Conservation (phyloP, 92 coral and sea anemone genomes). For the Bergia sp. region DNA sequence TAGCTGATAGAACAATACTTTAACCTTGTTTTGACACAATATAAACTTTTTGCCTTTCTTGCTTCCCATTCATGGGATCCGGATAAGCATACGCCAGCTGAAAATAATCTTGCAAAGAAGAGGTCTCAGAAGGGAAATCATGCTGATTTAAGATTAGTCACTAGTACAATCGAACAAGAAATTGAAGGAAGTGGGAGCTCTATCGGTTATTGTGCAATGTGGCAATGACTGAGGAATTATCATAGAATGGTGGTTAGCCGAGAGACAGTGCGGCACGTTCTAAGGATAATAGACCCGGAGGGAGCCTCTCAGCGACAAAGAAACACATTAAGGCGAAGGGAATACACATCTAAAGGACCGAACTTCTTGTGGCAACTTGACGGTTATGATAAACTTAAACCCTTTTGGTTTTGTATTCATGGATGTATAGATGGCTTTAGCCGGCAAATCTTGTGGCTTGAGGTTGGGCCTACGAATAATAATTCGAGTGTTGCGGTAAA, state of each 20-base stretch:
- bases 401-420: slow-evolving; percentile 33
- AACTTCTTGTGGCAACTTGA: background rate
- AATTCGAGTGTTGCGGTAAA: slow-evolving; percentile 35
- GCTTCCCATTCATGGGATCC: slow-evolving; percentile 19
- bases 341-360: slow-evolving; percentile 15
- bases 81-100: slow-evolving; percentile 32
- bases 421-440: slow-evolving; percentile 48
- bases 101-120: slow-evolving; percentile 1
- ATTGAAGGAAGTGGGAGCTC: slow-evolving; percentile 31
- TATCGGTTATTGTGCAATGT: slow-evolving; percentile 46
- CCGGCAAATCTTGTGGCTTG: slow-evolving; percentile 39
- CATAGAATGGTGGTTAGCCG: slow-evolving; percentile 40
- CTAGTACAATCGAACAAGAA: slow-evolving; percentile 39
- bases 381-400: slow-evolving; percentile 40
- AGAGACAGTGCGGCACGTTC: slow-evolving; percentile 46
- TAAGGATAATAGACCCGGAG: slow-evolving; percentile 37
- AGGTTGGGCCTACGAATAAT: slow-evolving; percentile 40
- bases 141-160: slow-evolving; percentile 25
- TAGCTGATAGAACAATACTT: slow-evolving; percentile 11
- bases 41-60: slow-evolving; percentile 21
- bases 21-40: slow-evolving; percentile 10
- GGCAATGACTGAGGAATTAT: slow-evolving; percentile 27
- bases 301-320: slow-evolving; percentile 39
- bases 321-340: slow-evolving; percentile 31
- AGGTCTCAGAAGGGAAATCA: background rate